Conservation (phyloP, 2,888 invertebrate species). For the Nomada goodeniana region DNA sequence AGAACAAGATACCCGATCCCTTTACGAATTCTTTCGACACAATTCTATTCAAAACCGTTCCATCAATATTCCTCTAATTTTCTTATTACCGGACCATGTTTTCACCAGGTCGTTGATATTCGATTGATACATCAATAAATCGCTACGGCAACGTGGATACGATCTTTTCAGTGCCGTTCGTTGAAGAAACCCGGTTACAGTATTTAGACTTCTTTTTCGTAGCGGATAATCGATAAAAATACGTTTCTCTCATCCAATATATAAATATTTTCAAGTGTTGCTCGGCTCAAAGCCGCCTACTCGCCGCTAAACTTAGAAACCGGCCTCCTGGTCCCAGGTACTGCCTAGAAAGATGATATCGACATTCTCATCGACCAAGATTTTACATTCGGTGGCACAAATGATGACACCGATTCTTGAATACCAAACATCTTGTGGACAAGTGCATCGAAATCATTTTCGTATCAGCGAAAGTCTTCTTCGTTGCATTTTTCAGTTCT, state of each 20-base stretch:
- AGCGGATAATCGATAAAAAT: constrained; percentile 77
- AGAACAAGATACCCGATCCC: not conserved
- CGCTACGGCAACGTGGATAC: not conserved
- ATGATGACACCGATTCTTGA: constrained; percentile 16
- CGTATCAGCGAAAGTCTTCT: not conserved
- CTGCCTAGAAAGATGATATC: constrained; percentile 76
- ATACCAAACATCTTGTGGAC: not conserved
- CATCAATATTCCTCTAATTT: not conserved
- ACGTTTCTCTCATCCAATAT: constrained; percentile 78
- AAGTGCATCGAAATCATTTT: not conserved
- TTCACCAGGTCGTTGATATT: not conserved
- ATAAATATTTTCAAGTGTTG: constrained; percentile 82
- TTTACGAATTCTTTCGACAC: not conserved
- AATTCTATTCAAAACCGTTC: too few species aligned
- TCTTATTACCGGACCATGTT: not conserved
- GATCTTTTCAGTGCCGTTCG: too few species aligned
- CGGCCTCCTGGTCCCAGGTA: constrained; percentile 81
- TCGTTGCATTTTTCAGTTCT: not conserved
- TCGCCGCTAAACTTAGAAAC: constrained; percentile 83
- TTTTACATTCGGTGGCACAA: constrained; percentile 34
- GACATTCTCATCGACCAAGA: constrained; percentile 76
- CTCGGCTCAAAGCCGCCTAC: constrained; percentile 82
- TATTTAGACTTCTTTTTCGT: constrained; percentile 38
- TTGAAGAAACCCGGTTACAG: not conserved
- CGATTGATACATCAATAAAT: not conserved